Evolutionary conservation across 2,888 invertebrate genomes (phyloP).

Genomic region (Zaprionus lineosus): DNA sequence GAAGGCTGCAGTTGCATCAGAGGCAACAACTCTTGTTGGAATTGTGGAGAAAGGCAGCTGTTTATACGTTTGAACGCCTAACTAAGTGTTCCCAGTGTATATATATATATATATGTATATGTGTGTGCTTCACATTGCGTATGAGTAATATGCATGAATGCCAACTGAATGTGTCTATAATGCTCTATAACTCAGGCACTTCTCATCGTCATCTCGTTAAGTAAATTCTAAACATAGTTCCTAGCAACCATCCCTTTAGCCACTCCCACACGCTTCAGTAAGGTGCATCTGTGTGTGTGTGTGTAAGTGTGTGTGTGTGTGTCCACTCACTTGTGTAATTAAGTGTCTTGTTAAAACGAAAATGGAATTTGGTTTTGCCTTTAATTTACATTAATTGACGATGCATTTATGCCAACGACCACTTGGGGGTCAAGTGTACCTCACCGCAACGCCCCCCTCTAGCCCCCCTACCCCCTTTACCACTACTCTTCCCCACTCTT

Average conservation of each 20-base stretch:
- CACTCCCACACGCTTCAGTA: not conserved
- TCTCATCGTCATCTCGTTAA: constrained; percentile 43
- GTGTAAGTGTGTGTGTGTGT: constrained; percentile 22
- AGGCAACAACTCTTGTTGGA: not conserved
- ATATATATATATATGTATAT: not conserved
- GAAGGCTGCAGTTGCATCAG: not conserved
- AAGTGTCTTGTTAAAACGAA: constrained; percentile 73
- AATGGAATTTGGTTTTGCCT: constrained; percentile 75
- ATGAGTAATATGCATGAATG: constrained; percentile 65
- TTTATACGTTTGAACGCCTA: constrained; percentile 56
- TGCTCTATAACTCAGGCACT: constrained; percentile 37
- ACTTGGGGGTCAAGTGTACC: constrained; percentile 25
- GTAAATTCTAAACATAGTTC: constrained; percentile 57
- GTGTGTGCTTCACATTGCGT: constrained; percentile 44
- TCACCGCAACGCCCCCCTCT: too few relatives aligned
- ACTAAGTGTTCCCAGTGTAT: constrained; percentile 34
- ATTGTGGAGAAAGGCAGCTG: too few relatives aligned
- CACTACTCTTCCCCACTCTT: not conserved
- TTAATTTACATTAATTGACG: constrained; percentile 76
- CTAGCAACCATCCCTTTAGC: constrained; percentile 8
- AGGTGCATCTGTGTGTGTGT: not conserved
- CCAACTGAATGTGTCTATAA: constrained; percentile 57
- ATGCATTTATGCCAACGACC: constrained; percentile 60
- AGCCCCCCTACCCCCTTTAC: not conserved
- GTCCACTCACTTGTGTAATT: constrained; percentile 72